phyloP scores from a whole-genome alignment of 2,888 invertebrate genomes.

The Coremacera marginata region DNA sequence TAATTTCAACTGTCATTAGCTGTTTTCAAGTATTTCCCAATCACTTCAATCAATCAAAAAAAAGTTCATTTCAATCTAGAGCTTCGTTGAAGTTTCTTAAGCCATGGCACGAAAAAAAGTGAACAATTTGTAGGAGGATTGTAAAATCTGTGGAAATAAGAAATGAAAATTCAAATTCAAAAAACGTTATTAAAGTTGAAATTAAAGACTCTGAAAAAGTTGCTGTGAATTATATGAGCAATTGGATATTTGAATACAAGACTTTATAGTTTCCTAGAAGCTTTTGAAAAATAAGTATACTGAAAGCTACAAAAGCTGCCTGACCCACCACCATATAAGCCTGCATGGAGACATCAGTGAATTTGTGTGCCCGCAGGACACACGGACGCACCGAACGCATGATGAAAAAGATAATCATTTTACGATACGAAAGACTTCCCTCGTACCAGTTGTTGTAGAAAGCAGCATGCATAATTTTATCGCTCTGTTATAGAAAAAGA shows the following conservation, averaged over 20 bases:
- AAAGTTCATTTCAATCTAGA: not conserved
- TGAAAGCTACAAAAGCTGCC: not conserved
- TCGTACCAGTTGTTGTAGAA: slow-evolving; percentile 65
- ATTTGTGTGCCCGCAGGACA: slow-evolving; percentile 57
- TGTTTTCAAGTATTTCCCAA: no score
- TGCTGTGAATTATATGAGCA: not conserved
- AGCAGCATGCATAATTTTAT: slow-evolving; percentile 55
- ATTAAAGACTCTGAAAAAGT: not conserved
- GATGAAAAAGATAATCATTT: slow-evolving; percentile 59
- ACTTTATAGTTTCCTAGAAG: no score
- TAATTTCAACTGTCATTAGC: no score
- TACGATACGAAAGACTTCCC: slow-evolving; percentile 57
- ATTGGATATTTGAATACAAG: not conserved
- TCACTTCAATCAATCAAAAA: no score
- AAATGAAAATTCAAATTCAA: slow-evolving; percentile 15
- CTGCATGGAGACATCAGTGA: slow-evolving; percentile 58
- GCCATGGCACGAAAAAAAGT: slow-evolving; percentile 55
- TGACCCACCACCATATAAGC: slow-evolving; percentile 60
- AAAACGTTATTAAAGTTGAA: not conserved
- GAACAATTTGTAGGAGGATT: slow-evolving; percentile 59
- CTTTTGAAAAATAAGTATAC: no score
- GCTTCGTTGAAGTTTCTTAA: slow-evolving; percentile 2
- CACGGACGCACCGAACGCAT: slow-evolving; percentile 54
- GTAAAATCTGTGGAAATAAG: slow-evolving; percentile 52
- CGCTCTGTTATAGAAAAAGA: slow-evolving; percentile 47